phyloP scores from a whole-genome alignment of 2,888 invertebrate genomes.

The Dynastes grantii region DNA sequence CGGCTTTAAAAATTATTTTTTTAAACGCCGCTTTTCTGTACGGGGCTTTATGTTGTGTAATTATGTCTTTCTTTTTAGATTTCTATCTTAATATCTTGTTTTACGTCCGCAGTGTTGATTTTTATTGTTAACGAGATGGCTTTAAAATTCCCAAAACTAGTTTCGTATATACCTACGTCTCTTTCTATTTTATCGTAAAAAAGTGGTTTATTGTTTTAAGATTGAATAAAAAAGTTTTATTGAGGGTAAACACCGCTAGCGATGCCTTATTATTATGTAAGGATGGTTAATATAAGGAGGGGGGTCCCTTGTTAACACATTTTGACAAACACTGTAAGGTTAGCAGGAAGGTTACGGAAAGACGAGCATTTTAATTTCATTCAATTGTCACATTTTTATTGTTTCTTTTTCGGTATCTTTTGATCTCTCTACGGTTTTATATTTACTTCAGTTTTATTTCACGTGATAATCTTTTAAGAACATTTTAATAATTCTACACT shows the following conservation, averaged over 20 bases:
- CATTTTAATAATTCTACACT: no score
- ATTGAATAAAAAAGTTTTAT: conserved; percentile 36
- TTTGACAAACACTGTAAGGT: conserved; percentile 25
- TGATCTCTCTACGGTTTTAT: no score
- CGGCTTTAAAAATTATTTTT: conserved; percentile 14
- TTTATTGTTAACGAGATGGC: conserved; percentile 53
- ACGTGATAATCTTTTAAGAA: no score
- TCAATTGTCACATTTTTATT: conserved; percentile 17
- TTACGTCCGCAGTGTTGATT: conserved; percentile 52
- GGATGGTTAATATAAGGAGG: neutral
- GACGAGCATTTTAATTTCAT: neutral
- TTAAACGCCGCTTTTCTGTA: neutral
- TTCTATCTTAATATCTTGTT: conserved; percentile 37
- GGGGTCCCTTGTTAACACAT: conserved; percentile 25
- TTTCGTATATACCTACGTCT: conserved; percentile 34
- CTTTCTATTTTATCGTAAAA: conserved; percentile 14
- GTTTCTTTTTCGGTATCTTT: neutral
- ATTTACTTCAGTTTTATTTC: no score
- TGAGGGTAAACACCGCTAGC: conserved; percentile 34
- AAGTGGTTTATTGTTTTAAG: conserved; percentile 22
- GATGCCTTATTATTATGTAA: conserved; percentile 28
- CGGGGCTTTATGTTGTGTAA: conserved; percentile 7
- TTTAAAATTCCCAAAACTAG: conserved; percentile 52
- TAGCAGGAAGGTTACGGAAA: neutral
- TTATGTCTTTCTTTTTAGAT: conserved; percentile 7